These are phyloP conservation scores for Listronotus oregonensis DNA, from an alignment of 1,140 invertebrate genomes.

Conservation along the genomic window DNA sequence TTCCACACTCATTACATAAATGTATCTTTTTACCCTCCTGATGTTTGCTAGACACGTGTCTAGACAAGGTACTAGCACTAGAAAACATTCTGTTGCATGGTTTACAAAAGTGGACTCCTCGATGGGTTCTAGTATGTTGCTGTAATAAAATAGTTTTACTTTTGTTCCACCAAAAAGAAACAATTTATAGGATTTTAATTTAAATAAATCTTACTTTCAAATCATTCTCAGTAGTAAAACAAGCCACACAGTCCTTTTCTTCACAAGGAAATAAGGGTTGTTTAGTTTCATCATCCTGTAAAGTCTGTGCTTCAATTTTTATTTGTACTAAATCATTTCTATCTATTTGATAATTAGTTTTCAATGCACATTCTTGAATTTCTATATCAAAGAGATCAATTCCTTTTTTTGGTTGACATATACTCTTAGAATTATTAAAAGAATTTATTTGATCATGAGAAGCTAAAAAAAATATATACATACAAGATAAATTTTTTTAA, in stretches of 20 bases:
- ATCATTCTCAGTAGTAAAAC: conserved; percentile 25
- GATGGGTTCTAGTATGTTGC: conserved; percentile 18
- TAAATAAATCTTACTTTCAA: conserved; percentile 32
- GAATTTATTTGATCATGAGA: too few relatives aligned
- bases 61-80: conserved; percentile 56
- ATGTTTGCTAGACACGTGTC: conserved; percentile 53
- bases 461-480: too few relatives aligned
- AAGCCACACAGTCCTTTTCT: conserved; percentile 12
- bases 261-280: conserved; percentile 34
- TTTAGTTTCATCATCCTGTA: conserved; percentile 22
- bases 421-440: too few relatives aligned
- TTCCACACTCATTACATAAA: conserved; percentile 66
- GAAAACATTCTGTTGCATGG: conserved; percentile 59
- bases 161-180: too few relatives aligned
- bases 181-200: too few relatives aligned
- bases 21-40: conserved; percentile 60
- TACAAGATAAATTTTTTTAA: too few relatives aligned
- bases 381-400: too few relatives aligned
- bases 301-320: not conserved
- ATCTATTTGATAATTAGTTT: too few relatives aligned
- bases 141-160: conserved; percentile 20
- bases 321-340: not conserved
- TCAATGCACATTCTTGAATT: too few relatives aligned
- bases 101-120: conserved; percentile 50
- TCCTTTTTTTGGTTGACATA: too few relatives aligned